Evolutionary conservation across 2,888 invertebrate species (phyloP).

Genomic region (Sminthurides aquaticus): DNA sequence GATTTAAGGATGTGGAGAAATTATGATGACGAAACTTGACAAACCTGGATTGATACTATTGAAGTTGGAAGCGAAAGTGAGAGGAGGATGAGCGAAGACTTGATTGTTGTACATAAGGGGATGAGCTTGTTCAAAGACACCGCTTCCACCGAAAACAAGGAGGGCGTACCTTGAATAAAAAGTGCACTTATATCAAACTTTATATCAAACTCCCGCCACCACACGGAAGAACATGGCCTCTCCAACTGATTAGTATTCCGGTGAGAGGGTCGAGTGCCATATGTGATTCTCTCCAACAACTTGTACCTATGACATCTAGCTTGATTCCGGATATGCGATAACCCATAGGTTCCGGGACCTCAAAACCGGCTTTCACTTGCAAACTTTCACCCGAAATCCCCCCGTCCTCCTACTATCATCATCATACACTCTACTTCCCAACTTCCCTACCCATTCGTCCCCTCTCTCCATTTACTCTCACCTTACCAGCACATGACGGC

Average conservation of each 20-base stretch:
- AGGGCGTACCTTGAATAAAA: conserved; percentile 61
- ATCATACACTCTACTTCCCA: no score
- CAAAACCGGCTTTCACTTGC: not conserved
- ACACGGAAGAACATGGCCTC: conserved; percentile 17
- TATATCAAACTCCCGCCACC: not conserved
- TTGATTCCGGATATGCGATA: not conserved
- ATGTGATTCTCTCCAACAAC: conserved; percentile 10
- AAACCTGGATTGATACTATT: conserved; percentile 5
- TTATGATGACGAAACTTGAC: not conserved
- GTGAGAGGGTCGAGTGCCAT: conserved; percentile 4
- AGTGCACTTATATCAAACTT: conserved; percentile 26
- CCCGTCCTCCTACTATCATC: no score
- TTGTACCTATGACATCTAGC: not conserved
- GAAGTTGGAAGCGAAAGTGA: conserved; percentile 1
- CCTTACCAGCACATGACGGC: not conserved
- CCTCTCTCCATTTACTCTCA: not conserved
- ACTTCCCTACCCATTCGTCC: no score
- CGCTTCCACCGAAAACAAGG: conserved; percentile 72
- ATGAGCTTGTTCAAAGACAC: conserved; percentile 63
- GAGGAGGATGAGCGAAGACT: conserved; percentile 54
- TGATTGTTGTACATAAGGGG: conserved; percentile 64
- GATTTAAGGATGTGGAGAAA: not conserved
- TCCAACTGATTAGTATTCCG: conserved; percentile 17
- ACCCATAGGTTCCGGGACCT: not conserved
- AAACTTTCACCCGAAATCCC: no score